Percentiles rank a stretch among this genome's conserved stretches.
Evolutionary conservation across 2,113 vertebrate genomes (phyloP).

Genomic region (Panurus biarmicus): DNA sequence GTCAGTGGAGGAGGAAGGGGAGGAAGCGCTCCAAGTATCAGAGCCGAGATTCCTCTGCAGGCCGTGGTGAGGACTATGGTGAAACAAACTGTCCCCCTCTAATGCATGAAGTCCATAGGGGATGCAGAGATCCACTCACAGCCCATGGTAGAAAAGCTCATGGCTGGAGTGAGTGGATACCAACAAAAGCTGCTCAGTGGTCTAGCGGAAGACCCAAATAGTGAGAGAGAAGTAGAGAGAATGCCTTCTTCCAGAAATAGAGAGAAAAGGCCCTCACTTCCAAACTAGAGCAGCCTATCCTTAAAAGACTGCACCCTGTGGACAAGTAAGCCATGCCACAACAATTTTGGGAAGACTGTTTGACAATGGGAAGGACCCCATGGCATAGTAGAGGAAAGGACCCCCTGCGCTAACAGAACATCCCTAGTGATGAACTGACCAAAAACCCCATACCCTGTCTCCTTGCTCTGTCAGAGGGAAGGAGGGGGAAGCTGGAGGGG

Average conservation of each 20-base stretch:
- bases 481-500: rapidly evolving
- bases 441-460: background rate
- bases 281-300: background rate
- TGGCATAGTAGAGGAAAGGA: background rate
- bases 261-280: too few species aligned
- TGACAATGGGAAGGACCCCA: too few species aligned
- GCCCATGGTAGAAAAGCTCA: background rate
- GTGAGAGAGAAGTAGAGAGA: background rate
- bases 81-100: too few species aligned
- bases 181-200: background rate
- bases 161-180: background rate
- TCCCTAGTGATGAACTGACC: rapidly evolving
- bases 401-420: background rate
- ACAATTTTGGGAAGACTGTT: background rate
- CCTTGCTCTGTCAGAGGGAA: background rate
- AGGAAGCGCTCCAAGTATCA: background rate
- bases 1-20: background rate
- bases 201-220: background rate
- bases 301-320: background rate
- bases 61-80: too few species aligned
- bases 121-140: background rate
- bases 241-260: background rate
- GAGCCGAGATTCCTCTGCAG: background rate
- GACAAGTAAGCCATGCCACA: rapidly evolving
- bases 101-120: too few species aligned